phyloP scores from a whole-genome alignment of 2,797 vertebrate species.

The Oreonectes daqikongensis region DNA sequence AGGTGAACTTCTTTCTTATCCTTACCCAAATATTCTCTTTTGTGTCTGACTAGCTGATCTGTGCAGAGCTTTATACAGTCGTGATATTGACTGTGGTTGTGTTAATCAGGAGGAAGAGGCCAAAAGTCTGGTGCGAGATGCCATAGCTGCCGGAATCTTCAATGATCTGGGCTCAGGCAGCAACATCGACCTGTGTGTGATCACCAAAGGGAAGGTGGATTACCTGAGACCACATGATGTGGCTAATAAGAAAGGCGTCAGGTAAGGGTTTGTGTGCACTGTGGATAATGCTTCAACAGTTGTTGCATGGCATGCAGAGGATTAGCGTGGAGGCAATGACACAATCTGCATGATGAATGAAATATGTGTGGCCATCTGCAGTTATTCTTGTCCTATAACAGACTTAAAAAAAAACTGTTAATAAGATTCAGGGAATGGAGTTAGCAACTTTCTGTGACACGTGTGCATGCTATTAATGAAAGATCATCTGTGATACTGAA shows the following conservation, averaged over 20 bases:
- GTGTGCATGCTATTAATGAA: not conserved
- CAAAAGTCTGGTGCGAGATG: slow-evolving; percentile 89
- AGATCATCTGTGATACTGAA: not conserved
- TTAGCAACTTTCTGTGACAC: no score
- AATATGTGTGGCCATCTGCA: not conserved
- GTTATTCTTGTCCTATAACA: not conserved
- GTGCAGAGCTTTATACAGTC: not conserved
- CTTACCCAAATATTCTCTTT: no score
- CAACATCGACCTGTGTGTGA: slow-evolving; percentile 94
- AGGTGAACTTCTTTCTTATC: slow-evolving; percentile 73
- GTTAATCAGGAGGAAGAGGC: slow-evolving; percentile 86
- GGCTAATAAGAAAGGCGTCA: slow-evolving; percentile 92
- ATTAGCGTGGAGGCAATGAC: not conserved
- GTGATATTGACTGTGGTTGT: not conserved
- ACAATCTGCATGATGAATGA: not conserved
- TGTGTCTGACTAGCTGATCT: not conserved
- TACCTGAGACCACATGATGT: slow-evolving; percentile 89
- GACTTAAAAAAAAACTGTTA: not conserved
- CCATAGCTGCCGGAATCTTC: slow-evolving; percentile 92
- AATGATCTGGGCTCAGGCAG: slow-evolving; percentile 96
- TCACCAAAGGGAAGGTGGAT: slow-evolving; percentile 90
- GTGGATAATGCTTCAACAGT: not conserved
- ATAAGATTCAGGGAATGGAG: not conserved
- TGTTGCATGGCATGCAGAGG: not conserved
- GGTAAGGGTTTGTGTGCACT: slow-evolving; percentile 71